Percentiles rank a stretch among this genome's conserved stretches.
phyloP scores from a whole-genome alignment of 2,888 invertebrate genomes.

The Candidula unifasciata region DNA sequence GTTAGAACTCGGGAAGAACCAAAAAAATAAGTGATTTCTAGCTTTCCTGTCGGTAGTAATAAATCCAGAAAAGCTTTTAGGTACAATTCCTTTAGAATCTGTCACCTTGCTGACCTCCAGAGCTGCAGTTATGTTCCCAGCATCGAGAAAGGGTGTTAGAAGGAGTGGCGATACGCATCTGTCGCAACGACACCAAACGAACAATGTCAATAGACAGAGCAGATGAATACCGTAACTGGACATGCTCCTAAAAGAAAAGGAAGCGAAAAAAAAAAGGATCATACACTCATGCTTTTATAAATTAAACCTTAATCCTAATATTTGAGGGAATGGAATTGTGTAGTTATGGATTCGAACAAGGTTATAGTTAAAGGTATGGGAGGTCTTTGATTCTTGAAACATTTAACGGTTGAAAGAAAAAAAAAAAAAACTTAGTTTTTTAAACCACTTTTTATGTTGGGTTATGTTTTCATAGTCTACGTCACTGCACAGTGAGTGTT shows the following conservation, averaged over 20 bases:
- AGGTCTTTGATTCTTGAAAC: too few species aligned
- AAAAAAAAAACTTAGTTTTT: too few species aligned
- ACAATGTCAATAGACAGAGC: not conserved
- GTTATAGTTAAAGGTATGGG: too few species aligned
- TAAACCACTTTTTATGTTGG: too few species aligned
- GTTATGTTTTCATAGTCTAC: too few species aligned
- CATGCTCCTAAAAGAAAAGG: not conserved
- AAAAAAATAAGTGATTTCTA: conserved; percentile 92
- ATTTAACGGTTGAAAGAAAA: too few species aligned
- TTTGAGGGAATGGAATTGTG: too few species aligned
- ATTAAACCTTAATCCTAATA: too few species aligned
- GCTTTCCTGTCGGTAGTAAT: conserved; percentile 88
- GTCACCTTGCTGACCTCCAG: conserved; percentile 29
- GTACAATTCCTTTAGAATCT: not conserved
- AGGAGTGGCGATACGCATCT: not conserved
- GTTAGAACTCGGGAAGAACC: conserved; percentile 88
- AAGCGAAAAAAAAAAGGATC: too few species aligned
- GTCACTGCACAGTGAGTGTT: too few species aligned
- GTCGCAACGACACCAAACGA: not conserved
- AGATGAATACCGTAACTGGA: not conserved
- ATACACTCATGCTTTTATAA: too few species aligned
- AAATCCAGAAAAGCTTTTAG: conserved; percentile 85
- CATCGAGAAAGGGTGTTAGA: not conserved
- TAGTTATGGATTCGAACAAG: too few species aligned
- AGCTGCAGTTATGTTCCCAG: conserved; percentile 7